Evolutionary conservation across 2,888 invertebrate species (phyloP).

Genomic region (Chesias legatella): DNA sequence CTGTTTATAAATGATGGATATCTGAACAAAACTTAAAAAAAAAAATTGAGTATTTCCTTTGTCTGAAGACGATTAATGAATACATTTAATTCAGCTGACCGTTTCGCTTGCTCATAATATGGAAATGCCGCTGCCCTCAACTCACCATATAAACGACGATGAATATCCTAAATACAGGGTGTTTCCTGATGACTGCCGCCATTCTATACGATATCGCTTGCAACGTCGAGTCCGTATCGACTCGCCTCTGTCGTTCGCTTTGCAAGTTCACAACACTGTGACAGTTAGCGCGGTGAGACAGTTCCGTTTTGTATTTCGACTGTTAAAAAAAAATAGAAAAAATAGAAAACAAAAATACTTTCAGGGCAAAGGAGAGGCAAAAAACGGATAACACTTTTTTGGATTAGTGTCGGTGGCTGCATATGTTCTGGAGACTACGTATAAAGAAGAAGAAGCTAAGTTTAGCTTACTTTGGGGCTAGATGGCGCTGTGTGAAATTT

Average conservation of each 20-base stretch:
- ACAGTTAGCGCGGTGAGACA: constrained; percentile 36
- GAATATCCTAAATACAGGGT: constrained; percentile 90
- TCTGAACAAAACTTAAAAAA: no score
- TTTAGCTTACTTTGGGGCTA: no score
- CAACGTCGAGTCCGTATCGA: constrained; percentile 30
- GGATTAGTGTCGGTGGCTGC: no score
- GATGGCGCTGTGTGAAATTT: no score
- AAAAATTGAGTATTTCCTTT: no score
- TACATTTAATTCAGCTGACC: no score
- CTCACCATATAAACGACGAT: constrained; percentile 91
- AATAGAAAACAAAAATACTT: not conserved
- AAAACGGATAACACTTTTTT: no score
- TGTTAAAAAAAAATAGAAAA: constrained; percentile 26
- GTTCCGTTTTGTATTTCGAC: constrained; percentile 49
- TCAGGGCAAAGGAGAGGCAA: no score
- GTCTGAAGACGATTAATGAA: no score
- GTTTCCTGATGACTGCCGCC: constrained; percentile 88
- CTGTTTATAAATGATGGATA: no score
- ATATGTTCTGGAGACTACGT: not conserved
- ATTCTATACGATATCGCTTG: constrained; percentile 84
- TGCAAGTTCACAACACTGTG: constrained; percentile 61
- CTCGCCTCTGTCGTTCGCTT: constrained; percentile 27
- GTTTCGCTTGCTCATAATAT: not conserved
- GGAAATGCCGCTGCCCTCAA: constrained; percentile 1
- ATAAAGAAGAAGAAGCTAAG: no score